These are phyloP conservation scores for Macquaria ambigua DNA, from an alignment of 2,113 vertebrate species.

Conservation along the genomic window DNA sequence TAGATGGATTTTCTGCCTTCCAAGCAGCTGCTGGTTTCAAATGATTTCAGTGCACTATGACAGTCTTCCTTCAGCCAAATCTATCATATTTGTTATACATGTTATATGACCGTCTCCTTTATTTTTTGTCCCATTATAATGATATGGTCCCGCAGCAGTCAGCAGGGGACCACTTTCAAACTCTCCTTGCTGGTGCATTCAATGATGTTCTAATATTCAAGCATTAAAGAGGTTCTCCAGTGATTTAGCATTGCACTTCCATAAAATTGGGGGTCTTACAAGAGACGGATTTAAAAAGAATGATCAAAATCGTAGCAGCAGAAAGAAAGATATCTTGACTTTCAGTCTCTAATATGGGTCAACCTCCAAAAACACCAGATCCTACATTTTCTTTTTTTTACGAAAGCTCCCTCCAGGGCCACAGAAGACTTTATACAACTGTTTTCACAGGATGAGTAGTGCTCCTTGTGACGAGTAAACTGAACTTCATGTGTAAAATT, in stretches of 20 bases:
- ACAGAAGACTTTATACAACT: neutral
- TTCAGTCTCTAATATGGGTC: neutral
- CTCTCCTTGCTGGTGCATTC: slow-evolving; percentile 12
- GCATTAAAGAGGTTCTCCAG: slow-evolving; percentile 9
- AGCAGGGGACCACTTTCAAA: slow-evolving; percentile 4
- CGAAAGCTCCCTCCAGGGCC: neutral
- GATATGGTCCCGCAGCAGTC: neutral
- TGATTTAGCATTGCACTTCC: slow-evolving; percentile 8
- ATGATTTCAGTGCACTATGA: neutral
- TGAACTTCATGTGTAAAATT: neutral
- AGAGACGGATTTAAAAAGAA: neutral
- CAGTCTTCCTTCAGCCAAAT: neutral
- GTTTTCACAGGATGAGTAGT: neutral
- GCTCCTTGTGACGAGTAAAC: neutral
- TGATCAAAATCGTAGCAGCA: slow-evolving; percentile 7
- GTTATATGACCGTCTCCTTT: neutral
- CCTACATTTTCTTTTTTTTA: neutral
- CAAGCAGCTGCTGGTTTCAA: neutral
- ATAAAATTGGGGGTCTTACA: neutral
- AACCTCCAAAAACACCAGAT: neutral
- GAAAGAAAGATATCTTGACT: neutral
- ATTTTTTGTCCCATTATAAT: neutral
- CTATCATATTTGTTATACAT: neutral
- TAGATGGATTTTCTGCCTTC: neutral
- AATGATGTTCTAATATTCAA: slow-evolving; percentile 9